These are phyloP conservation scores for Momotus momota DNA, from an alignment of 2,797 vertebrate species.

Conservation along the genomic window DNA sequence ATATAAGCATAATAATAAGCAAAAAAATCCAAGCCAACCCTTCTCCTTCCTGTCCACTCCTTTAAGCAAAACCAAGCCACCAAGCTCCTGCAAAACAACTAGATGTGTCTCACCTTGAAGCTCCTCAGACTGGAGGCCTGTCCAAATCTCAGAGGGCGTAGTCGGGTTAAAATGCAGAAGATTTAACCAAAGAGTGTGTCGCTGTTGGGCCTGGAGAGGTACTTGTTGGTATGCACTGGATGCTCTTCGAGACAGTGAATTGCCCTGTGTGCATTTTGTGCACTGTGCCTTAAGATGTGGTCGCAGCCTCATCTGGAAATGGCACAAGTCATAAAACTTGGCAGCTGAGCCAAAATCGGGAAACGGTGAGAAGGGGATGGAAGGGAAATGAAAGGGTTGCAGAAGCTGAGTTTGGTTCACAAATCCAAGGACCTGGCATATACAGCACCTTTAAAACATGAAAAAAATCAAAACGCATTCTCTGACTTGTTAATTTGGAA, in stretches of 20 bases:
- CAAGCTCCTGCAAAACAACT: neutral
- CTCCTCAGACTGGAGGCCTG: neutral
- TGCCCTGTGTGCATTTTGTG: neutral
- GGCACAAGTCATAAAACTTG: neutral
- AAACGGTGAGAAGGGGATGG: neutral
- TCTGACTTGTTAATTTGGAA: neutral
- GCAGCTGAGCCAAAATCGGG: neutral
- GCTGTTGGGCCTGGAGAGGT: neutral
- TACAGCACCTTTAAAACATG: neutral
- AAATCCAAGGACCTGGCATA: neutral
- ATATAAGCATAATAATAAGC: neutral
- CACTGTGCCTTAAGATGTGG: rapidly evolving
- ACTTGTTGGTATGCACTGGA: neutral
- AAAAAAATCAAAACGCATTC: neutral
- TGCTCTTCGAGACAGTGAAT: neutral
- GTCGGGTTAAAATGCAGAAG: neutral
- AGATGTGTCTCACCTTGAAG: neutral
- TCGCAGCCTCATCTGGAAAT: neutral
- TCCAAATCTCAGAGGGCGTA: neutral
- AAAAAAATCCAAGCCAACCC: neutral
- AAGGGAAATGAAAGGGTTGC: neutral
- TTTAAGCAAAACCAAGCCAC: neutral
- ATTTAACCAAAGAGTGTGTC: neutral
- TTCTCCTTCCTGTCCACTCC: neutral
- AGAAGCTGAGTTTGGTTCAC: neutral